Conservation (phyloP, 1,140 invertebrate species). For the Meloidogyne floridensis region DNA sequence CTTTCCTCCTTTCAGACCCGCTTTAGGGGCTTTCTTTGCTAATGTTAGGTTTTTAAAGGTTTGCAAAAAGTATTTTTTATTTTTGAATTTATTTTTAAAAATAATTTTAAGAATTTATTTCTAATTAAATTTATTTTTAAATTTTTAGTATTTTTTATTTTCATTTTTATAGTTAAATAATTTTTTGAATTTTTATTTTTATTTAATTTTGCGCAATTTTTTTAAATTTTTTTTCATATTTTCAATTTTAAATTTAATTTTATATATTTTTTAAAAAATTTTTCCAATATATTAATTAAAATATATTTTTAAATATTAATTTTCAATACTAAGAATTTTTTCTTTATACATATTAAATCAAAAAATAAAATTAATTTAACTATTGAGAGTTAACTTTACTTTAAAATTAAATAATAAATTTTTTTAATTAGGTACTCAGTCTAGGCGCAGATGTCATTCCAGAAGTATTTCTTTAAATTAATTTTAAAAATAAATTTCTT, state of each 20-base stretch:
- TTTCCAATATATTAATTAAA: too few species aligned
- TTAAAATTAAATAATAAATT: neutral
- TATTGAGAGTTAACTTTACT: too few species aligned
- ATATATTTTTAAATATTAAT: too few species aligned
- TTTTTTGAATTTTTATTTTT: too few species aligned
- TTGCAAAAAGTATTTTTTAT: neutral
- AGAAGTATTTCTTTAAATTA: neutral
- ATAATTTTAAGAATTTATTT: neutral
- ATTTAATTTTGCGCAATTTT: too few species aligned
- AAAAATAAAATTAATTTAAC: too few species aligned
- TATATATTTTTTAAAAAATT: too few species aligned
- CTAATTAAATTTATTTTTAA: neutral
- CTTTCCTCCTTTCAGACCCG: constrained; percentile 10
- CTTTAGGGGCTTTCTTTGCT: constrained; percentile 21
- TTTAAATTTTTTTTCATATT: too few species aligned
- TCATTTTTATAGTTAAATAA: neutral
- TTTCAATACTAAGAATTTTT: too few species aligned
- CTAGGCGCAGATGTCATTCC: neutral
- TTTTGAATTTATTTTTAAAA: neutral
- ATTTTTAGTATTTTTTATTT: neutral
- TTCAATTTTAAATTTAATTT: too few species aligned
- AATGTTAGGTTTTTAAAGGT: constrained; percentile 23
- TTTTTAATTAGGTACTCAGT: neutral
- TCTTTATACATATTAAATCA: too few species aligned
- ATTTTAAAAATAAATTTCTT: neutral